Conservation (phyloP, 2,113 vertebrate species). For the Rhadina sibilatrix region DNA sequence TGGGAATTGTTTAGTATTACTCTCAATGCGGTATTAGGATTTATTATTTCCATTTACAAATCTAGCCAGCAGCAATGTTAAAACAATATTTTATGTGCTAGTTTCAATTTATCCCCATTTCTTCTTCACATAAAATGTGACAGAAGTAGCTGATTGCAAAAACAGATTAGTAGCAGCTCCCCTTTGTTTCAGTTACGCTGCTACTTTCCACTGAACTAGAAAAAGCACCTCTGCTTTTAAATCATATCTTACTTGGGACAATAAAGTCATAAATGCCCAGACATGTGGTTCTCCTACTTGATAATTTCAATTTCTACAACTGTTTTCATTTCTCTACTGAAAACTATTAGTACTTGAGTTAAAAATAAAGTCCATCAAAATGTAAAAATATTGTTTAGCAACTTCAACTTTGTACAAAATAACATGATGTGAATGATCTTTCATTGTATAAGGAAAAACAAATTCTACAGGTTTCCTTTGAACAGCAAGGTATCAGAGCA, state of each 20-base stretch:
- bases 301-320: background rate
- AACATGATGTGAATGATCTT: background rate
- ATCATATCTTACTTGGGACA: conserved; percentile 19
- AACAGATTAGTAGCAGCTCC: conserved; percentile 42
- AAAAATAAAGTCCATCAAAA: background rate
- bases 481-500: background rate
- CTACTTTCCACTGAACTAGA: conserved; percentile 8
- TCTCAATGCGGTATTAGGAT: conserved; percentile 12
- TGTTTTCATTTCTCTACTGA: background rate
- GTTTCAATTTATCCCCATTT: conserved; percentile 35
- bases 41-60: conserved; percentile 62
- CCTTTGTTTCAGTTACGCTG: background rate
- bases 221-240: conserved; percentile 16
- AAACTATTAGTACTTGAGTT: background rate
- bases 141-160: conserved; percentile 37
- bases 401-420: background rate
- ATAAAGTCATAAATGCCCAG: background rate
- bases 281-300: background rate
- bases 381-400: background rate
- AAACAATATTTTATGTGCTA: conserved; percentile 45
- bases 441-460: background rate
- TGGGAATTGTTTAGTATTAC: conserved; percentile 30
- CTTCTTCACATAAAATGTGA: conserved; percentile 43
- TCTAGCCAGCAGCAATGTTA: conserved; percentile 35
- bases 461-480: background rate